Conservation (phyloP, 2,113 vertebrate species). For the Pao palembangensis region DNA sequence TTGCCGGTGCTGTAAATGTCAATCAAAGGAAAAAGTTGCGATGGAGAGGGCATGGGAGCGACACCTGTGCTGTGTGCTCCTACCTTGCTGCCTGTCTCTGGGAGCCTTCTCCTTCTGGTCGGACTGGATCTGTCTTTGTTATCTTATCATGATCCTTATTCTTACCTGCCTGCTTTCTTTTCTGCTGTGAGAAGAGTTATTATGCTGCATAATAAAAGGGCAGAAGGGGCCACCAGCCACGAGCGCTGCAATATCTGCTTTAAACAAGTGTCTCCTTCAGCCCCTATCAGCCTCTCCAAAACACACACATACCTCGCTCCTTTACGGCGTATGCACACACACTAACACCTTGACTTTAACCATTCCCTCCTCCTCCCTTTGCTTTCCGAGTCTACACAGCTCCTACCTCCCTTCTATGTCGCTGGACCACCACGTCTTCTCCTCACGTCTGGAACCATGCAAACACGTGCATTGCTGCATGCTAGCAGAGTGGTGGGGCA, state of each 20-base stretch:
- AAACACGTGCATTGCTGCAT: too few species aligned
- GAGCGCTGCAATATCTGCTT: conserved; percentile 27
- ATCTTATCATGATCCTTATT: conserved; percentile 24
- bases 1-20: conserved; percentile 55
- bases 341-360: conserved; percentile 26
- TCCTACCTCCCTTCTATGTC: conserved; percentile 8
- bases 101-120: conserved; percentile 12
- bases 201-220: conserved; percentile 7
- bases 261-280: conserved; percentile 50
- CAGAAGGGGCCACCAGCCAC: conserved; percentile 29
- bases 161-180: conserved; percentile 1
- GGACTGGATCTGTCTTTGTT: conserved; percentile 11
- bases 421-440: conserved; percentile 31
- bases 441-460: too few species aligned
- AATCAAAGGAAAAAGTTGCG: conserved; percentile 16
- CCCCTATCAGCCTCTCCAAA: conserved; percentile 49
- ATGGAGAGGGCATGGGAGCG: conserved; percentile 3
- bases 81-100: not conserved
- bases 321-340: conserved; percentile 26
- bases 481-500: too few species aligned
- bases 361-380: conserved; percentile 25
- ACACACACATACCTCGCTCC: conserved; percentile 35
- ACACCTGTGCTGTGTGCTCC: conserved; percentile 6
- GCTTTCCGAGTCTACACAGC: conserved; percentile 37
- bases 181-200: conserved; percentile 25